These are phyloP conservation scores for Triplophysa yarkandensis DNA, from an alignment of 2,797 vertebrate genomes.

Conservation along the genomic window DNA sequence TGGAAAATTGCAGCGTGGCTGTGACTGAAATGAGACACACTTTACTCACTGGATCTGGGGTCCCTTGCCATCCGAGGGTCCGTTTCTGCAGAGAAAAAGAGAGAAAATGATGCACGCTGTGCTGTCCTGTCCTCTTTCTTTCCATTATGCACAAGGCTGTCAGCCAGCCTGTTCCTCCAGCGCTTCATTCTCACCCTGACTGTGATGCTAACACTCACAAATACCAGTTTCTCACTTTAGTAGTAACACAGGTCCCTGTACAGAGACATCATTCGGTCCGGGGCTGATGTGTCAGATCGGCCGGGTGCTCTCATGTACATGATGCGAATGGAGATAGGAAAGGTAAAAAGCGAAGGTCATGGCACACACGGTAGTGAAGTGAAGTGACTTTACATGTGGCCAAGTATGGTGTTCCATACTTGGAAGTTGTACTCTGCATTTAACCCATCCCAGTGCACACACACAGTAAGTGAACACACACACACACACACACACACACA, in stretches of 20 bases:
- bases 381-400: no score
- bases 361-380: no score
- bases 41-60: slow-evolving; percentile 75
- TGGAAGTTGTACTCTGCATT: no score
- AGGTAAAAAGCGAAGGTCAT: no score
- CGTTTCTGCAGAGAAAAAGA: slow-evolving; percentile 64
- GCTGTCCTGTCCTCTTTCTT: slow-evolving; percentile 70
- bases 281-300: slow-evolving; percentile 67
- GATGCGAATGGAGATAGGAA: slow-evolving; percentile 68
- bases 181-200: slow-evolving; percentile 63
- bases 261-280: slow-evolving; percentile 70
- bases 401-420: no score
- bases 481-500: no score
- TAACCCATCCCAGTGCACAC: no score
- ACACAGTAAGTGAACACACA: no score
- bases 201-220: slow-evolving; percentile 59
- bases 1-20: slow-evolving; percentile 71
- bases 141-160: slow-evolving; percentile 57
- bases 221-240: slow-evolving; percentile 66
- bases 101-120: slow-evolving; percentile 56
- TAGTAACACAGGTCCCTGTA: slow-evolving; percentile 70
- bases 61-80: slow-evolving; percentile 76
- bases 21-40: slow-evolving; percentile 69
- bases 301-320: slow-evolving; percentile 64
- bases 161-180: slow-evolving; percentile 51